phyloP scores from a whole-genome alignment of 2,888 invertebrate species.

The Sphinx pinastri region DNA sequence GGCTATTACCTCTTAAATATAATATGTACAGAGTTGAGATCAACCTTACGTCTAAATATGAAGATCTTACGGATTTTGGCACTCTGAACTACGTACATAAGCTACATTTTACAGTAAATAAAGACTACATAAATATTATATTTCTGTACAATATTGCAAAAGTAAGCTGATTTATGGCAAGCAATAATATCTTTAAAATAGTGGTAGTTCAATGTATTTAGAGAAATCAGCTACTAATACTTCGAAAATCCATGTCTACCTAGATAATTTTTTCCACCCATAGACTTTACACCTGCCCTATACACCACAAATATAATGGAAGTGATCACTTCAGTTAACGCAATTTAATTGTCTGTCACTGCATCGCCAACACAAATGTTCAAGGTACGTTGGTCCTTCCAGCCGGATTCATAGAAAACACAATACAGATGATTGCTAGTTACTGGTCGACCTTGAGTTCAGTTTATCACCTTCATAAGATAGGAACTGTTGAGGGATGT shows the following conservation, averaged over 20 bases:
- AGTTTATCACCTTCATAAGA: background rate
- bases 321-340: too few relatives aligned
- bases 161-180: conserved; percentile 52
- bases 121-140: conserved; percentile 30
- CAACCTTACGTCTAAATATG: conserved; percentile 73
- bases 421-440: background rate
- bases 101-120: conserved; percentile 46
- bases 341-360: too few relatives aligned
- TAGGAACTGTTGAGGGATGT: too few relatives aligned
- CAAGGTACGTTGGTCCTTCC: background rate
- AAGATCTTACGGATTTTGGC: conserved; percentile 81
- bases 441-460: background rate
- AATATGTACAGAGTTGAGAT: conserved; percentile 81
- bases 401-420: background rate
- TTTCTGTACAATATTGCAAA: conserved; percentile 31
- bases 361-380: too few relatives aligned
- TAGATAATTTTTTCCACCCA: too few relatives aligned
- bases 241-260: background rate
- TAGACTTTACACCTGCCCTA: too few relatives aligned
- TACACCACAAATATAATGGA: background rate
- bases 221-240: background rate
- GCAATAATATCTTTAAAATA: conserved; percentile 33
- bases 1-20: conserved; percentile 42
- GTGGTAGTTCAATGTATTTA: background rate
- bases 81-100: conserved; percentile 74